Percentiles rank a stretch among this genome's conserved stretches.
Conservation (phyloP, 2,113 vertebrate species). For the Corvus moneduloides region DNA sequence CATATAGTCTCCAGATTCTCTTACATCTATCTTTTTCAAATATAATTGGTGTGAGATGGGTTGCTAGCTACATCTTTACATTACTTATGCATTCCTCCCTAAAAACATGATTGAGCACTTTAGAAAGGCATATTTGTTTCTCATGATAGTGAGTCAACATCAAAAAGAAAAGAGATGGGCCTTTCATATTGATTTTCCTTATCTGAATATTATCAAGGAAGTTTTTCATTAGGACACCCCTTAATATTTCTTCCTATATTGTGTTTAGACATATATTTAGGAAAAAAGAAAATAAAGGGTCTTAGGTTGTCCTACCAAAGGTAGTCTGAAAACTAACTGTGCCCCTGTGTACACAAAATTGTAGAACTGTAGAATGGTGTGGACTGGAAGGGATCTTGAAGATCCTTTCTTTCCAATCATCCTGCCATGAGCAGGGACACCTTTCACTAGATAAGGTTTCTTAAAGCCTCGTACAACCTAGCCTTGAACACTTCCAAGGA, state of each 20-base stretch:
- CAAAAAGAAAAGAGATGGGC: neutral
- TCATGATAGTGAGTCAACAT: neutral
- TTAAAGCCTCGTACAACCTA: neutral
- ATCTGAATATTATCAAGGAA: neutral
- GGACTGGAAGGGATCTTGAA: neutral
- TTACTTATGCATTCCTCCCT: neutral
- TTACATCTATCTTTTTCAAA: neutral
- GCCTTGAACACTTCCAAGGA: neutral
- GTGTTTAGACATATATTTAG: neutral
- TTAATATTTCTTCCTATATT: neutral
- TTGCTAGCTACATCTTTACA: neutral
- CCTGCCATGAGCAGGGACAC: too few relatives aligned
- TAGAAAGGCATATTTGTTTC: neutral
- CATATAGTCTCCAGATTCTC: neutral
- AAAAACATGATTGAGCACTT: neutral
- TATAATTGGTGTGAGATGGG: neutral
- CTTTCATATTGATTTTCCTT: neutral
- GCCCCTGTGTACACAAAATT: neutral
- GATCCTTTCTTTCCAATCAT: neutral
- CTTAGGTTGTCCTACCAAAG: neutral
- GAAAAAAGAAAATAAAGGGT: accelerated
- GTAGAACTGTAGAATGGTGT: neutral
- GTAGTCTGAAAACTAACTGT: neutral
- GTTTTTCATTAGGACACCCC: neutral
- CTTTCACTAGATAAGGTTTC: neutral